Evolutionary conservation across 2,797 vertebrate species (phyloP).

Genomic region (Pseudopleuronectes americanus): DNA sequence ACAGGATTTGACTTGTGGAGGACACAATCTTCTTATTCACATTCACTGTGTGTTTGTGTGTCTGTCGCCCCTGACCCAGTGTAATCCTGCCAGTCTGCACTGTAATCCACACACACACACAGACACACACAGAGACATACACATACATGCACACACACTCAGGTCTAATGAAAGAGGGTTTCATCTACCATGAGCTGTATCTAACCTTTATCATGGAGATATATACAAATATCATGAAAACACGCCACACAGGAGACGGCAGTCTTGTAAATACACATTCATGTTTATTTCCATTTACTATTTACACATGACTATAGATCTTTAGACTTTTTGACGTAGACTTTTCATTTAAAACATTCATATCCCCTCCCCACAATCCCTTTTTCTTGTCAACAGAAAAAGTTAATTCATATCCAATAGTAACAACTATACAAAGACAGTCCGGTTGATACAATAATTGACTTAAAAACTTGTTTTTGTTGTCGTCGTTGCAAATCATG

Average conservation of each 20-base stretch:
- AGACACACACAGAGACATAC: constrained; percentile 28
- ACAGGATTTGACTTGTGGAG: constrained; percentile 71
- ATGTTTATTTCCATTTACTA: constrained; percentile 84
- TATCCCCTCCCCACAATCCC: constrained; percentile 78
- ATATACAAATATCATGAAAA: background rate
- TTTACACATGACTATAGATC: constrained; percentile 80
- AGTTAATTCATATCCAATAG: constrained; percentile 72
- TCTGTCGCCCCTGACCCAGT: constrained; percentile 51
- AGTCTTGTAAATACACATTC: constrained; percentile 85
- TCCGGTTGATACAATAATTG: constrained; percentile 86
- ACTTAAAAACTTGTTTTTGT: constrained; percentile 83
- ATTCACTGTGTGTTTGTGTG: constrained; percentile 52
- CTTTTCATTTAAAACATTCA: constrained; percentile 86
- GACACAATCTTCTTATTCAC: constrained; percentile 75
- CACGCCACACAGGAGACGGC: constrained; percentile 4
- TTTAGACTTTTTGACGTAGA: constrained; percentile 84
- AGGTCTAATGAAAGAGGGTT: constrained; percentile 22
- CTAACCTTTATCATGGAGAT: constrained; percentile 5
- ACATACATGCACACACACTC: constrained; percentile 10
- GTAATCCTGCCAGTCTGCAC: constrained; percentile 66
- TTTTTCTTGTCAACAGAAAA: constrained; percentile 84
- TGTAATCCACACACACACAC: constrained; percentile 60
- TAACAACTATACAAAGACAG: constrained; percentile 90
- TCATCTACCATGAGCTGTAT: constrained; percentile 29
- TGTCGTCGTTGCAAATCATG: constrained; percentile 86